Evolutionary conservation across 2,888 invertebrate species (phyloP), one percentile per base, ranked within the genome.

Genomic region (Hecatera dysodea): DNA sequence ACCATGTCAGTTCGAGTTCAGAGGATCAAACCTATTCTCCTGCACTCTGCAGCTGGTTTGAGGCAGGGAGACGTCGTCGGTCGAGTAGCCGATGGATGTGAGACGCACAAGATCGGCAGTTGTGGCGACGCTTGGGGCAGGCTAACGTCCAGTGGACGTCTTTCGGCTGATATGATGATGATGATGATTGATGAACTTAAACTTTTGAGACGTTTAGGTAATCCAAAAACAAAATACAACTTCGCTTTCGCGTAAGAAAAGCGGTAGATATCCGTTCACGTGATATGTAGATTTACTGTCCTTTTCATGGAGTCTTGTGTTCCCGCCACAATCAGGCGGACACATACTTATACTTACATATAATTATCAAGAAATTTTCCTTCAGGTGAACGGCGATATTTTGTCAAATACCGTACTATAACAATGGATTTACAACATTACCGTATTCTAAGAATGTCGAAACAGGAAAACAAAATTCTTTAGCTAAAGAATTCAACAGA

Each of bases 261-360:
- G 67, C 69, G 57, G 73, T 80, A 63, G 6, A 6, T 2, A 52
- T 7, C 15, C 24, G 24, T 50, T 6, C 67, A 67, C 71, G 66
- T 33, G 78, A 67, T 81, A 86, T 86, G 84, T 83, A 81, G 81
- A 84, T 86, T 84, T 78, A 66, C 62, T 68, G 72, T 60, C 24
- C 17, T 68, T 70, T 61, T 53, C 39, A 33, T 62, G 50, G 67
- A 85, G 85, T 87, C 85, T 83, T 82, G 83, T 85, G 83, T 81
- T 73, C 73, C 63, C 52, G 60, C 82, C 73, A 79, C 82, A 86
- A 85, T 81, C 85, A 86, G 73, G 75, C 79, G 67, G 76, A 83
- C 78, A 82, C 72, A 72, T 71, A 72, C 1, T 5, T 33, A 33
- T 1, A 6, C n/a, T n/a, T 15, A 17, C 68, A 74, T 17, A 15